Conservation (phyloP, 2,888 invertebrate species). For the Agrochola litura region DNA sequence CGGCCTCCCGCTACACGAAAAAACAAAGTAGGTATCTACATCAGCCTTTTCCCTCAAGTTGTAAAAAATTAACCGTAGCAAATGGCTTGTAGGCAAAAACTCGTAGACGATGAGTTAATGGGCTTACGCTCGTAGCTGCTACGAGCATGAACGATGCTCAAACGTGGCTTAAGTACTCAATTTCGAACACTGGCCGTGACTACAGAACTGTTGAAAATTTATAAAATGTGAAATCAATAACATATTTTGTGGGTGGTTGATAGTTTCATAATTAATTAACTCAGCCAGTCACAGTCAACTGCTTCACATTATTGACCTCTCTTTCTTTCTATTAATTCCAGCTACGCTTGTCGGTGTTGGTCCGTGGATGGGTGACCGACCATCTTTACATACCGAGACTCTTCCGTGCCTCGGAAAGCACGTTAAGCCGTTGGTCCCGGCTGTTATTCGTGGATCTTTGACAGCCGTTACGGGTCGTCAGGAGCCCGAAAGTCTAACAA, state of each 20-base stretch:
- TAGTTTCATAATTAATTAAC: not conserved
- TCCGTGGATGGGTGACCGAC: too few species aligned
- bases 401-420: too few species aligned
- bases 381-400: too few species aligned
- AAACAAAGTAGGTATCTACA: constrained; percentile 19
- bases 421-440: too few species aligned
- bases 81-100: constrained; percentile 47
- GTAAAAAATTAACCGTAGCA: constrained; percentile 43
- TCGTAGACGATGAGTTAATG: constrained; percentile 49
- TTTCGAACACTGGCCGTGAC: constrained; percentile 23
- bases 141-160: constrained; percentile 44
- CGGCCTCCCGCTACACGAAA: constrained; percentile 1
- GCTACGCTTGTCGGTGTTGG: too few species aligned
- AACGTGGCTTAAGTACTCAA: constrained; percentile 46
- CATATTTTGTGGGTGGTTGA: not conserved
- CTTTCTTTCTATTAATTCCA: not conserved
- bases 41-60: constrained; percentile 13
- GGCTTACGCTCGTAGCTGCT: constrained; percentile 46
- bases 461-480: too few species aligned
- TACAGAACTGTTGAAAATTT: constrained; percentile 6
- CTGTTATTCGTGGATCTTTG: too few species aligned
- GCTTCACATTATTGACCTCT: not conserved
- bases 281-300: too few species aligned
- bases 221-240: constrained; percentile 30
- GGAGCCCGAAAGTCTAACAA: too few species aligned